A percentile compares a stretch with the other conserved stretches of the same genome.
Conservation (phyloP, 2,888 invertebrate genomes). For the Myathropa florea region DNA sequence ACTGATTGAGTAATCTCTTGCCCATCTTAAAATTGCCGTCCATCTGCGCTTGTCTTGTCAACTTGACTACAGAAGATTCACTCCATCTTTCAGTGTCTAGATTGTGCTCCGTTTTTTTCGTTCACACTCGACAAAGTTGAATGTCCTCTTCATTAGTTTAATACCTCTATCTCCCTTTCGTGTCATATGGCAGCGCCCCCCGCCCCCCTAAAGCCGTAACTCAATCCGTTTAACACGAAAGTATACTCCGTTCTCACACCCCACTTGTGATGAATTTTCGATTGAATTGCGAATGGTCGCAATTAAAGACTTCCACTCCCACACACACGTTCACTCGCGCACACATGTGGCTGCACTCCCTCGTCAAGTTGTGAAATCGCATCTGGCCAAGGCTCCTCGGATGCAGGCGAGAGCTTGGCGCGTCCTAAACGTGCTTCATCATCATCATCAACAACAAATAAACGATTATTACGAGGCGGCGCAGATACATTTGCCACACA, state of each 20-base stretch:
- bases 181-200: background rate
- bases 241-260: conserved; percentile 45
- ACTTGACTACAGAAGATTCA: too few species aligned
- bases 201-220: background rate
- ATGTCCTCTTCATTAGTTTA: too few species aligned
- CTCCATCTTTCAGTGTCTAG: too few species aligned
- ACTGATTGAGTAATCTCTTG: too few species aligned
- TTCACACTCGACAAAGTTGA: too few species aligned
- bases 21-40: too few species aligned
- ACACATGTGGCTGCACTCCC: conserved; percentile 4
- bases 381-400: conserved; percentile 24
- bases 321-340: conserved; percentile 19
- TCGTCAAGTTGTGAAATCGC: conserved; percentile 59
- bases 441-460: conserved; percentile 59
- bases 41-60: too few species aligned
- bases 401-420: background rate
- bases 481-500: conserved; percentile 44
- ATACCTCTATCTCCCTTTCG: background rate
- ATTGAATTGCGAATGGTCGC: conserved; percentile 60
- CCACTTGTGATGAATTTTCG: conserved; percentile 36
- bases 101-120: too few species aligned
- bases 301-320: conserved; percentile 63
- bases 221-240: conserved; percentile 11
- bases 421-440: conserved; percentile 29
- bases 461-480: conserved; percentile 49